phyloP scores from a whole-genome alignment of 2,113 vertebrate genomes.

The Vulpes lagopus region DNA sequence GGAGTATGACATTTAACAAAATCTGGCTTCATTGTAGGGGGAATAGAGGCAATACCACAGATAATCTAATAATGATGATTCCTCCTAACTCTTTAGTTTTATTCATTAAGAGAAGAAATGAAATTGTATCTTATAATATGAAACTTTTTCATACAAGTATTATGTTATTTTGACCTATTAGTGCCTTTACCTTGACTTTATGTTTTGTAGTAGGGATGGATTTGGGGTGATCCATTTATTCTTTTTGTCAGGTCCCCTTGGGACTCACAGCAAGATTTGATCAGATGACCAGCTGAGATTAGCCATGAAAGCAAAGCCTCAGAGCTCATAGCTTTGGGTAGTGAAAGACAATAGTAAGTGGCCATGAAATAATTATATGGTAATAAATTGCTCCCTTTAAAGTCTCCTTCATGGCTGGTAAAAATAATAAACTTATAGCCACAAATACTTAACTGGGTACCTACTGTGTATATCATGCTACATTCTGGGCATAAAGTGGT shows the following conservation, averaged over 20 bases:
- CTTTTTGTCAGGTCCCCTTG: neutral
- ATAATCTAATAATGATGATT: neutral
- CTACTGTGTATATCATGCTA: neutral
- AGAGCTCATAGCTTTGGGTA: neutral
- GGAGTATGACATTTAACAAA: neutral
- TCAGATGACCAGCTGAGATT: neutral
- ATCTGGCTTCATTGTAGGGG: neutral
- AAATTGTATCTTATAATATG: neutral
- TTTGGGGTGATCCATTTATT: neutral
- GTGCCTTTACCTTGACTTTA: neutral
- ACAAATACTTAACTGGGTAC: neutral
- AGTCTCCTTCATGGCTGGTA: neutral
- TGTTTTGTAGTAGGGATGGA: neutral
- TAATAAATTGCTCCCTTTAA: neutral
- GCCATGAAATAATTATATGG: neutral
- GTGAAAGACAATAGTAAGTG: neutral
- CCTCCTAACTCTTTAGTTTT: neutral
- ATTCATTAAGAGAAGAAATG: slow-evolving; percentile 35
- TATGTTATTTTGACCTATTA: neutral
- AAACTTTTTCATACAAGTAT: neutral
- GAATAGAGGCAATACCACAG: neutral
- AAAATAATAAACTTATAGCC: neutral
- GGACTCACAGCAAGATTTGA: neutral
- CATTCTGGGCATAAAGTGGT: neutral
- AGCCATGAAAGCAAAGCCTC: neutral